Evolutionary conservation across 2,888 invertebrate species (phyloP).

Genomic region (Euzophera pinguis): DNA sequence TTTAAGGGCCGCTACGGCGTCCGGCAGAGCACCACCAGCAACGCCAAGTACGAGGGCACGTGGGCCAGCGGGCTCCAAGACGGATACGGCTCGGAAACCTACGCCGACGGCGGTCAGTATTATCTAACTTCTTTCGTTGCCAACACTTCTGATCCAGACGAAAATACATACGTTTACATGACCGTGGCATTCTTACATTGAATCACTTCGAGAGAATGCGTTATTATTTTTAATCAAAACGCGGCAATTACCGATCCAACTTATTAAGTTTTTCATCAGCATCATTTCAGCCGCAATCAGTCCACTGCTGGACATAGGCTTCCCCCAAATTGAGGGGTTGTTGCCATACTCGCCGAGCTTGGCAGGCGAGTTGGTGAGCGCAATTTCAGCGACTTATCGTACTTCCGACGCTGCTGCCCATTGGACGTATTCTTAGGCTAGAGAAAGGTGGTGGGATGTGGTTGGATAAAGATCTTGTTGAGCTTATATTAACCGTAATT

Average conservation of each 20-base stretch:
- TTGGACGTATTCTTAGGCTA: too few relatives aligned
- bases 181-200: slow-evolving; percentile 54
- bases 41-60: slow-evolving; percentile 98
- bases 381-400: too few relatives aligned
- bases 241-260: slow-evolving; percentile 11
- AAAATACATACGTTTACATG: slow-evolving; percentile 61
- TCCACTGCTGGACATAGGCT: too few relatives aligned
- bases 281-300: too few relatives aligned
- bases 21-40: slow-evolving; percentile 95
- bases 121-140: slow-evolving; percentile 48
- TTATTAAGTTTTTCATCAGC: neutral
- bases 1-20: slow-evolving; percentile 99
- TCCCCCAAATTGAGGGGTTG: too few relatives aligned
- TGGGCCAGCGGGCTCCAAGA: slow-evolving; percentile 99
- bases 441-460: too few relatives aligned
- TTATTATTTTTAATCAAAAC: slow-evolving; percentile 40
- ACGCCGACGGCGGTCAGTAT: slow-evolving; percentile 97
- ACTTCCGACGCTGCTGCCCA: too few relatives aligned
- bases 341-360: too few relatives aligned
- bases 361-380: too few relatives aligned
- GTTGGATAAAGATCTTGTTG: too few relatives aligned
- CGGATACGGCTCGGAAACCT: slow-evolving; percentile 99
- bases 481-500: neutral
- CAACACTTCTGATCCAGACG: slow-evolving; percentile 56
- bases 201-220: slow-evolving; percentile 36